Percentiles rank a stretch among this genome's conserved stretches.
These are phyloP conservation scores for Phrynocephalus guinanensis DNA, from an alignment of 2,797 vertebrate genomes.

Conservation along the genomic window DNA sequence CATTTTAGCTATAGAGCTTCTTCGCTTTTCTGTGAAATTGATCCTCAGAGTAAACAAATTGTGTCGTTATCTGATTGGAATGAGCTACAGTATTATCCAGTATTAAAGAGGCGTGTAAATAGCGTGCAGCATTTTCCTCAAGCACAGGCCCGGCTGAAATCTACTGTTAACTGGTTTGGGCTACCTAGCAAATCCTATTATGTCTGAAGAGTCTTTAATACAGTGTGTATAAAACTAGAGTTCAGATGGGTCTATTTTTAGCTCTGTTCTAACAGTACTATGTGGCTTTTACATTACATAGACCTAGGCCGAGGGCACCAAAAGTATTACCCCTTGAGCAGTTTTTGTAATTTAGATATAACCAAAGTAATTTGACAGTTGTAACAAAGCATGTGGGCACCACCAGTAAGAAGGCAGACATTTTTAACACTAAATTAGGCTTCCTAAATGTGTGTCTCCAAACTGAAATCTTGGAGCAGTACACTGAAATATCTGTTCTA, in stretches of 20 bases:
- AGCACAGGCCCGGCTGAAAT: conserved; percentile 26
- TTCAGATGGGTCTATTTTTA: conserved; percentile 61
- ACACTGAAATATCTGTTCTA: background rate
- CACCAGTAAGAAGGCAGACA: background rate
- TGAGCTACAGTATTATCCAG: background rate
- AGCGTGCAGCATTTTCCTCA: background rate
- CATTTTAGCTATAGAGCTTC: background rate
- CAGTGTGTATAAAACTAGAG: conserved; percentile 47
- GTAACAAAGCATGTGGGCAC: background rate
- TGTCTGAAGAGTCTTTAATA: conserved; percentile 51
- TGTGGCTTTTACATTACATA: conserved; percentile 43
- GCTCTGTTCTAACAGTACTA: conserved; percentile 55
- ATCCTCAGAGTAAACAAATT: background rate
- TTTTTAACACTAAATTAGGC: background rate
- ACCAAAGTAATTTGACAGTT: background rate
- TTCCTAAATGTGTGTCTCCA: background rate
- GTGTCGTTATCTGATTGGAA: no score
- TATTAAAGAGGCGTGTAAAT: background rate
- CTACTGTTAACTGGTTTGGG: conserved; percentile 23
- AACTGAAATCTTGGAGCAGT: no score
- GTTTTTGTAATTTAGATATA: fast-evolving
- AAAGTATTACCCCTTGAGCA: conserved; percentile 41
- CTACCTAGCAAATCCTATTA: conserved; percentile 65
- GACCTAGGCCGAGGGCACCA: conserved; percentile 38
- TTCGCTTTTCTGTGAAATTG: background rate